Evolutionary conservation across 2,888 invertebrate species (phyloP).

Genomic region (Troilus luridus): DNA sequence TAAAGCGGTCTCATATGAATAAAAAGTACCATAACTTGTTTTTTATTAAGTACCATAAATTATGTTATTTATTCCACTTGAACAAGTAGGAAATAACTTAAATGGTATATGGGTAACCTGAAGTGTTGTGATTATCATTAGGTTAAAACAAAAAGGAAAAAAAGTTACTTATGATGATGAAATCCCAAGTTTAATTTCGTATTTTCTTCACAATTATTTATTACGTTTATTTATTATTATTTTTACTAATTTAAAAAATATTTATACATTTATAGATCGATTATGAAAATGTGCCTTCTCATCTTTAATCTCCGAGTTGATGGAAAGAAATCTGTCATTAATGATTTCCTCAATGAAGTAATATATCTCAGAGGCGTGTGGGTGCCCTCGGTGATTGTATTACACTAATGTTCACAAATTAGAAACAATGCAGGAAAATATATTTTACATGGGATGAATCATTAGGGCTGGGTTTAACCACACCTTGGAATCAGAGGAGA

Average conservation of each 20-base stretch:
- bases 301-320: background rate
- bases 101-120: too few species aligned
- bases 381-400: background rate
- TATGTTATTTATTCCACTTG: too few species aligned
- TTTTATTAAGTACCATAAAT: too few species aligned
- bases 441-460: constrained; percentile 41
- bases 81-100: too few species aligned
- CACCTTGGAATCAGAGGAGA: constrained; percentile 11
- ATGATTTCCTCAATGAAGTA: constrained; percentile 20
- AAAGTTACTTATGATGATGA: too few species aligned
- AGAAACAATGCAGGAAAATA: constrained; percentile 38
- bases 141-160: too few species aligned
- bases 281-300: background rate
- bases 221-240: background rate
- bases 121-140: too few species aligned
- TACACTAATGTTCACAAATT: constrained; percentile 30
- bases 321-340: background rate
- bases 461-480: constrained; percentile 11
- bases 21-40: too few species aligned
- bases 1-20: too few species aligned
- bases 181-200: too few species aligned
- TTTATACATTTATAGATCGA: background rate
- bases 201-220: too few species aligned
- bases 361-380: background rate
- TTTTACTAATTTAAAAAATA: background rate